A percentile compares a stretch with the other conserved stretches of the same genome.
These are phyloP conservation scores for Gadus macrocephalus DNA, from an alignment of 2,113 vertebrate genomes.

Conservation along the genomic window DNA sequence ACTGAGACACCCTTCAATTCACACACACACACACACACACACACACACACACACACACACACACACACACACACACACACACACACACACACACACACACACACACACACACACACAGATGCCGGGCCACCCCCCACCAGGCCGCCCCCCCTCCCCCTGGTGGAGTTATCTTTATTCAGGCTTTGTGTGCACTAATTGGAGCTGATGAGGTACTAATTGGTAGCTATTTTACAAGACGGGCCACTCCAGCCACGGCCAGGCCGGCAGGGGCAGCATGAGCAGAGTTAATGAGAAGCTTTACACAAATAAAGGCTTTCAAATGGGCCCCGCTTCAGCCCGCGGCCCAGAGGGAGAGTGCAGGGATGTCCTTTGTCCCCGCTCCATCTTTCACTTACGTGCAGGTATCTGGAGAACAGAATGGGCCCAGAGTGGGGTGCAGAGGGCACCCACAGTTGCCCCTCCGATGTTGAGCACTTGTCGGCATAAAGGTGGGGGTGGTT, in stretches of 20 bases:
- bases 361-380: conserved; percentile 72
- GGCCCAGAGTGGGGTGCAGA: conserved; percentile 35
- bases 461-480: conserved; percentile 70
- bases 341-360: conserved; percentile 71
- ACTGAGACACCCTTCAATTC: conserved; percentile 9
- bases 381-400: conserved; percentile 72
- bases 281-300: conserved; percentile 94
- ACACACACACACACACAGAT: conserved; percentile 15
- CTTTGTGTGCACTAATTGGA: conserved; percentile 99
- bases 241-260: conserved; percentile 83
- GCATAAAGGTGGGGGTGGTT: conserved; percentile 58
- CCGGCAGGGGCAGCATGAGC: conserved; percentile 82
- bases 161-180: conserved; percentile 94
- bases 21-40: conserved; percentile 30
- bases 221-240: conserved; percentile 83
- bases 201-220: conserved; percentile 99
- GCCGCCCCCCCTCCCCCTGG: conserved; percentile 76
- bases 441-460: conserved; percentile 48
- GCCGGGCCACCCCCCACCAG: conserved; percentile 31
- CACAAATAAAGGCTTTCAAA: conserved; percentile 72
- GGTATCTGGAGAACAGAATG: conserved; percentile 73
- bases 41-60: conserved; percentile 17
- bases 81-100: conserved; percentile 6
- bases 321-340: conserved; percentile 64
- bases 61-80: conserved; percentile 18